phyloP scores from a whole-genome alignment of 2,797 vertebrate species.

The Otolemur crassicaudatus region DNA sequence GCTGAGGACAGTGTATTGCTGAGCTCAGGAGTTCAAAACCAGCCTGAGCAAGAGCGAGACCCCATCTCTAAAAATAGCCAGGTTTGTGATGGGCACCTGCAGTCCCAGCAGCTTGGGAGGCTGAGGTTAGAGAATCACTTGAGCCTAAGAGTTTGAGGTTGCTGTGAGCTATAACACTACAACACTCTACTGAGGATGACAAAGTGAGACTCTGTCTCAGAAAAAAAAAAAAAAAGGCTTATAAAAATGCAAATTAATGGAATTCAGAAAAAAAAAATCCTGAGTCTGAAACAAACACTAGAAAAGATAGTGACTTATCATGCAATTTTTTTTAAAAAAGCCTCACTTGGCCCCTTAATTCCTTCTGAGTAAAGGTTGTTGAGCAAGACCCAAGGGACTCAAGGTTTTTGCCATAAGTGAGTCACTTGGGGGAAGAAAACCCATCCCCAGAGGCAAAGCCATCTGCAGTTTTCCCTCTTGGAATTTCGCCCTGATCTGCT shows the following conservation, averaged over 20 bases:
- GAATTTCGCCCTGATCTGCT: conserved; percentile 38
- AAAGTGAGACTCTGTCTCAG: too few relatives aligned
- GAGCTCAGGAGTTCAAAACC: too few relatives aligned
- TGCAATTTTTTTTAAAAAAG: not conserved
- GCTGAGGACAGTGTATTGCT: too few relatives aligned
- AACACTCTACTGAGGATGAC: too few relatives aligned
- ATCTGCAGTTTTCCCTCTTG: conserved; percentile 9
- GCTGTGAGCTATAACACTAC: too few relatives aligned
- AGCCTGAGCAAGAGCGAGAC: too few relatives aligned
- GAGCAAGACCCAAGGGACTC: not conserved
- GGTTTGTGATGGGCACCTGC: too few relatives aligned
- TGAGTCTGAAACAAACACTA: not conserved
- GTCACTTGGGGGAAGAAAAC: not conserved
- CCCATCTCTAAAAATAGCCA: too few relatives aligned
- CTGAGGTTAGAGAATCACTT: too few relatives aligned
- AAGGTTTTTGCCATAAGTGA: conserved; percentile 22
- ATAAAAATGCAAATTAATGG: not conserved
- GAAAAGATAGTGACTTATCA: not conserved
- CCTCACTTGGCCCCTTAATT: not conserved
- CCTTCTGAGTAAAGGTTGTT: not conserved
- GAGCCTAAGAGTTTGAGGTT: too few relatives aligned
- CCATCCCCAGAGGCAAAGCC: not conserved
- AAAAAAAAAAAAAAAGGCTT: too few relatives aligned
- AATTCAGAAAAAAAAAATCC: not conserved
- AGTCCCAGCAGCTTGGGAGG: too few relatives aligned